Base-by-base conservation (phyloP, 2,797 vertebrate species). In the Yasuhikotakia modesta region DNA sequence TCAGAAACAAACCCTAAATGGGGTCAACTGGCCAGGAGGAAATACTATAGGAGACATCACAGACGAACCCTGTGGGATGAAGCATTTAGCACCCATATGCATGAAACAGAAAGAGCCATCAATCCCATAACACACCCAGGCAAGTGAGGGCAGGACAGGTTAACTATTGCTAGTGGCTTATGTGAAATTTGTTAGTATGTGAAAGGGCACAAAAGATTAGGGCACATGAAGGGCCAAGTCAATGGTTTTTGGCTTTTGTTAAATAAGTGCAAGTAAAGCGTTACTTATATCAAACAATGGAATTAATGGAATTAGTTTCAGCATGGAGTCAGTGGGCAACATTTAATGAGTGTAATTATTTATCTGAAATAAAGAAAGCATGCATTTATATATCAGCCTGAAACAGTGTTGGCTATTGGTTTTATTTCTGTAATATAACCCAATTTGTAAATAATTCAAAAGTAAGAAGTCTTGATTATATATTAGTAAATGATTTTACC, bases 1-100 rank as follows among this genome's bases (percentile, higher is more conserved):
- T 45, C 11, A 81, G 70, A 70, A 55, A 74, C 2, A 32, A 39
- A 57, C 35, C 39, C 73, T 35, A 76, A 46, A 75, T 70, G 21
- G 24, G 35, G 64, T 72, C 48, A 72, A 73, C n/a, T 19, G 24
- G 39, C 17, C 39, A n/a, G 14, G 22, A 43, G 61, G 57, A 73
- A 69, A 77, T 76, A 66, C 75, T 77, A 50, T 67, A 61, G 16
- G 14, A 70, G 45, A 61, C 57, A 63, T 27, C 66, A 39, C 22
- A 53, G 48, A 50, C 43, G 21, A 70, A 78, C 67, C 50, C 12
- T 2, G 39, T 43, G 2, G 52, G 43, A 24, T 60, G 50, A 50
- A 69, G 16, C 13, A 12, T 70, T 69, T 69, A 69, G 55, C 55
- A 50, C 58, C 58, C 24, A 1, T 2, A 46, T 30, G 27, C 35